Conservation (phyloP, 35 echinoderm and acorn worm genomes). For the Eucidaris tribuloides region DNA sequence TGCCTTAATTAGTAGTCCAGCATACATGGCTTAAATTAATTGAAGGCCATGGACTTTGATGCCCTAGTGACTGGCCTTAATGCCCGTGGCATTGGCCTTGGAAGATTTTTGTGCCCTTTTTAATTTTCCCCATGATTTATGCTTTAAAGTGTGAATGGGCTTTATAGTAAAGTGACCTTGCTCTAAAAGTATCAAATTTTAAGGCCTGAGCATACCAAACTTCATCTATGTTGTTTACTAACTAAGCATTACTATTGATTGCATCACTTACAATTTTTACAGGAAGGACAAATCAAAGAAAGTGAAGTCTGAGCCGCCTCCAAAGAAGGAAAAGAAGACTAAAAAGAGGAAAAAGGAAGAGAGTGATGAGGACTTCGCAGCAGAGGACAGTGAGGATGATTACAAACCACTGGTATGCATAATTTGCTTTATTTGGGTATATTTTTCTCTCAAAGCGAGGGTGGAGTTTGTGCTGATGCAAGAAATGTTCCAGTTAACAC, state of each 20-base stretch:
- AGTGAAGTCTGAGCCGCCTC: conserved; percentile 38
- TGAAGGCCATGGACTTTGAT: too few species aligned
- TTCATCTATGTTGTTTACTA: neutral
- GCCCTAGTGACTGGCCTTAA: too few species aligned
- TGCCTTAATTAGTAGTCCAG: too few species aligned
- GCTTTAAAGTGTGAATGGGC: too few species aligned
- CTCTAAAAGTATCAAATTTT: neutral
- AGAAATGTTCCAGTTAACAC: too few species aligned
- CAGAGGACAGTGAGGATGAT: conserved; percentile 36
- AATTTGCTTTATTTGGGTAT: too few species aligned
- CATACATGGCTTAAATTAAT: too few species aligned
- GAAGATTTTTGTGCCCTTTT: too few species aligned
- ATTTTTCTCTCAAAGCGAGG: too few species aligned
- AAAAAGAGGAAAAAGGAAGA: conserved; percentile 43
- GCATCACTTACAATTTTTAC: neutral
- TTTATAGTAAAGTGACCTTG: neutral
- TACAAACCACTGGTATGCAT: conserved; percentile 34
- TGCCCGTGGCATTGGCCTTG: too few species aligned
- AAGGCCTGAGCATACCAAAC: neutral
- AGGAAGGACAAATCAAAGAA: conserved; percentile 40
- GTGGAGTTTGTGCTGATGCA: too few species aligned
- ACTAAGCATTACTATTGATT: neutral
- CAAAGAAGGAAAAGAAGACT: conserved; percentile 43
- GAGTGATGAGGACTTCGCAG: conserved; percentile 35
- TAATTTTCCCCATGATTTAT: too few species aligned